These are phyloP conservation scores for Enteromius radiatus DNA, from an alignment of 2,797 vertebrate species.

Conservation along the genomic window DNA sequence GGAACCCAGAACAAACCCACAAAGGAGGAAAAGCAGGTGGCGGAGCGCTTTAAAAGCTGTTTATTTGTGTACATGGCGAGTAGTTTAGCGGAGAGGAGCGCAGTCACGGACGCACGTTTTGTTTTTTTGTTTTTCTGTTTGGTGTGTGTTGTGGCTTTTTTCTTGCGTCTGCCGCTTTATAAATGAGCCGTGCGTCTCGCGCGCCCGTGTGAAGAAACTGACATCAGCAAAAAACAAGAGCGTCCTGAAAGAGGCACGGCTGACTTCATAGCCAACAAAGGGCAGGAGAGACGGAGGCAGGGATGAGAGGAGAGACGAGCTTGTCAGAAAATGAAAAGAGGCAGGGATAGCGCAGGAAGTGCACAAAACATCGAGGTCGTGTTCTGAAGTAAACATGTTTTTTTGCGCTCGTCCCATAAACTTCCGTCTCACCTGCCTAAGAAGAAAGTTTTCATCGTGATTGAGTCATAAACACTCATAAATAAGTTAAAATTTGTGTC, in stretches of 20 bases:
- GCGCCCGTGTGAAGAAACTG: slow-evolving; percentile 77
- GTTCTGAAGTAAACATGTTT: slow-evolving; percentile 68
- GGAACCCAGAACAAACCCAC: slow-evolving; percentile 8
- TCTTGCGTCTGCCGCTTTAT: slow-evolving; percentile 65
- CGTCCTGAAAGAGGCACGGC: slow-evolving; percentile 25
- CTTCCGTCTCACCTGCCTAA: slow-evolving; percentile 63
- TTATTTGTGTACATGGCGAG: slow-evolving; percentile 56
- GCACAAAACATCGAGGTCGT: slow-evolving; percentile 50
- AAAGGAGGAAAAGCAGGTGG: slow-evolving; percentile 29
- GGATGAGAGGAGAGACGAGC: slow-evolving; percentile 70
- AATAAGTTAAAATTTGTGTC: slow-evolving; percentile 45
- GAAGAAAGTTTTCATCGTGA: slow-evolving; percentile 30
- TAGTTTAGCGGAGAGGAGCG: slow-evolving; percentile 53
- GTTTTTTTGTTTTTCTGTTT: slow-evolving; percentile 65
- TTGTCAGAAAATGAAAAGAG: slow-evolving; percentile 65
- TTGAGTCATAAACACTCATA: slow-evolving; percentile 57
- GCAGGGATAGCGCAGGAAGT: slow-evolving; percentile 55
- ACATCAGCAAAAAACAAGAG: slow-evolving; percentile 78
- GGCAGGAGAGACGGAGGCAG: slow-evolving; percentile 61
- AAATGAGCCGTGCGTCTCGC: slow-evolving; percentile 71
- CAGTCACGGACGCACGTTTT: slow-evolving; percentile 67
- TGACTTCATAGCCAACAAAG: slow-evolving; percentile 56
- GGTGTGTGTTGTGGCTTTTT: slow-evolving; percentile 52
- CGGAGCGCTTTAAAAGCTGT: slow-evolving; percentile 42
- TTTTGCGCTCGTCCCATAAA: slow-evolving; percentile 75